Percentiles rank a stretch among this genome's conserved stretches.
Conservation (phyloP, 2,888 invertebrate species). For the Catocala fraxini region DNA sequence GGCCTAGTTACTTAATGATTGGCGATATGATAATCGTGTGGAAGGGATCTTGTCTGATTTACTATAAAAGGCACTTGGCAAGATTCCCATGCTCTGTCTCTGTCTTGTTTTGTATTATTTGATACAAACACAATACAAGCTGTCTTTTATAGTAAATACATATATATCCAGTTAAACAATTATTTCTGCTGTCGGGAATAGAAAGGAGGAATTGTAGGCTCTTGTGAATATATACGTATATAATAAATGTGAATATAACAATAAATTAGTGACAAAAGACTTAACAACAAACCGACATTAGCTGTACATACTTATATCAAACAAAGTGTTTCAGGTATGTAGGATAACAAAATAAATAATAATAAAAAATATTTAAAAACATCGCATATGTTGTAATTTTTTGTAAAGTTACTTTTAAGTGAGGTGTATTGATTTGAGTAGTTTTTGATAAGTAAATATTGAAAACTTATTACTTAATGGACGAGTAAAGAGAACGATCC, state of each 20-base stretch:
- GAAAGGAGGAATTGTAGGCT: constrained; percentile 68
- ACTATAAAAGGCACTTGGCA: constrained; percentile 35
- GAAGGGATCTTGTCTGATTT: constrained; percentile 28
- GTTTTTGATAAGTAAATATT: constrained; percentile 87
- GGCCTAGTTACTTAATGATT: constrained; percentile 45
- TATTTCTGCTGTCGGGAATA: constrained; percentile 55
- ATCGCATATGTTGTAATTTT: constrained; percentile 78
- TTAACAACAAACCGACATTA: constrained; percentile 67
- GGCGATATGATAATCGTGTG: constrained; percentile 28
- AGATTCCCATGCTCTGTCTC: constrained; percentile 19
- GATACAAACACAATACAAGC: constrained; percentile 28
- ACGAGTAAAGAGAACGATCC: constrained; percentile 66
- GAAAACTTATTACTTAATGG: constrained; percentile 73
- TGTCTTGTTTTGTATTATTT: constrained; percentile 30
- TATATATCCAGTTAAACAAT: constrained; percentile 31
- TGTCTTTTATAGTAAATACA: constrained; percentile 39
- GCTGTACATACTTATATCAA: constrained; percentile 76
- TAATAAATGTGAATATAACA: constrained; percentile 80
- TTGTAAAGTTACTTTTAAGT: constrained; percentile 83
- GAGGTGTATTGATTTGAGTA: constrained; percentile 78
- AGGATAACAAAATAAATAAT: constrained; percentile 53
- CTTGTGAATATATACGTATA: constrained; percentile 70
- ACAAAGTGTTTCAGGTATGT: constrained; percentile 71
- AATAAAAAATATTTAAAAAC: constrained; percentile 55
- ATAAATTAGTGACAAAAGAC: constrained; percentile 80